These are phyloP conservation scores for Tenebrosternarchus preto DNA, from an alignment of 2,113 vertebrate species.

Conservation along the genomic window DNA sequence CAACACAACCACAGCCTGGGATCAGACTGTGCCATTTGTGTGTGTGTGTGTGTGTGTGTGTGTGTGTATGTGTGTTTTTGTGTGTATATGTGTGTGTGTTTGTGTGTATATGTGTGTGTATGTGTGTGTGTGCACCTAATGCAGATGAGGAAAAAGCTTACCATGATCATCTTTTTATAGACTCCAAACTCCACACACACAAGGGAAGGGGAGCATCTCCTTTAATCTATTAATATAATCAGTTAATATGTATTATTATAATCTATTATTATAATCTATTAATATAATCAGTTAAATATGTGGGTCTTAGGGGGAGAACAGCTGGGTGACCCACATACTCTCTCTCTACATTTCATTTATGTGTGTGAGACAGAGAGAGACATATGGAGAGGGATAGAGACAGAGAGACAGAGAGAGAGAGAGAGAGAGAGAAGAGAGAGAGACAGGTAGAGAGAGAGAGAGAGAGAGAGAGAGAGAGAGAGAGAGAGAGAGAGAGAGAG, in stretches of 20 bases:
- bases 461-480: neutral
- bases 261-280: conserved; percentile 38
- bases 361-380: neutral
- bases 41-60: too few relatives aligned
- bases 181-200: neutral
- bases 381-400: neutral
- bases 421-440: too few relatives aligned
- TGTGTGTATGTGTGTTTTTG: too few relatives aligned
- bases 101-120: too few relatives aligned
- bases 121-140: too few relatives aligned
- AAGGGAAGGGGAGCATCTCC: neutral
- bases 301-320: neutral
- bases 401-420: neutral
- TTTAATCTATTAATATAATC: conserved; percentile 40
- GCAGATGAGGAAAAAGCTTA: too few relatives aligned
- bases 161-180: too few relatives aligned
- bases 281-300: conserved; percentile 40
- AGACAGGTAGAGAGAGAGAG: too few relatives aligned
- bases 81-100: too few relatives aligned
- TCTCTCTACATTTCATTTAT: neutral
- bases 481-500: conserved; percentile 13
- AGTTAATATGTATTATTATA: conserved; percentile 37
- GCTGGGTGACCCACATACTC: conserved; percentile 24
- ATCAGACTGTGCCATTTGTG: too few relatives aligned
- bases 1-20: too few relatives aligned